Evolutionary conservation across 2,113 vertebrate species (phyloP).

Genomic region (Heterotilapia buettikoferi): DNA sequence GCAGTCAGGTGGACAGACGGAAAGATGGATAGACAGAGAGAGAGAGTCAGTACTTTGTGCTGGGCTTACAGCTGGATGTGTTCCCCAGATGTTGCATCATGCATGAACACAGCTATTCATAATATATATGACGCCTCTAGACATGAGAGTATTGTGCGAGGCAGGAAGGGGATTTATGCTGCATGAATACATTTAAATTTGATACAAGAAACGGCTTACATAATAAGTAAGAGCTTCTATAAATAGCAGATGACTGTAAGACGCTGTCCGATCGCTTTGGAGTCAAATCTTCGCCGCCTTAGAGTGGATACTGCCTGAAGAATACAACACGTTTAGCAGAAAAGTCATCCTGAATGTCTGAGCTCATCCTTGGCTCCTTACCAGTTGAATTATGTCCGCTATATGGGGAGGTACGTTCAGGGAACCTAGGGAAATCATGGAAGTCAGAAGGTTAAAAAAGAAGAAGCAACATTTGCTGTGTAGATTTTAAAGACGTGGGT

Average conservation of each 20-base stretch:
- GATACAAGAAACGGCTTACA: slow-evolving; percentile 18
- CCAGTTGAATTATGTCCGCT: not conserved
- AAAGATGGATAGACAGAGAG: slow-evolving; percentile 33
- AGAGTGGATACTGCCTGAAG: not conserved
- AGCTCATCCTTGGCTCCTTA: not conserved
- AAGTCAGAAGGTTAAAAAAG: not conserved
- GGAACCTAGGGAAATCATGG: not conserved
- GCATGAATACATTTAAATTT: slow-evolving; percentile 34
- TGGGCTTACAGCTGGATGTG: slow-evolving; percentile 51
- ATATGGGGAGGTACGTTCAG: not conserved
- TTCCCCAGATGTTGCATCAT: slow-evolving; percentile 57
- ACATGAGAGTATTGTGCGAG: not conserved
- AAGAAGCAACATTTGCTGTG: not conserved
- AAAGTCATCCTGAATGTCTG: not conserved
- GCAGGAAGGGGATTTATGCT: not conserved
- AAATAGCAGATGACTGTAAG: not conserved
- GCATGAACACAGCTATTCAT: slow-evolving; percentile 45
- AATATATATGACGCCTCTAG: slow-evolving; percentile 27
- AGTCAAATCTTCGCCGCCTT: not conserved
- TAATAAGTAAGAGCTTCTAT: slow-evolving; percentile 9
- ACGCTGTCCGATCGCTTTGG: not conserved
- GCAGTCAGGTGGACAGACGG: slow-evolving; percentile 56
- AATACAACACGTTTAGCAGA: not conserved
- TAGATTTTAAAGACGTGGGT: not conserved
- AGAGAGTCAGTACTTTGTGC: not conserved